These are phyloP conservation scores for Chlorospingus flavigularis DNA, from an alignment of 2,797 vertebrate species.

Conservation along the genomic window DNA sequence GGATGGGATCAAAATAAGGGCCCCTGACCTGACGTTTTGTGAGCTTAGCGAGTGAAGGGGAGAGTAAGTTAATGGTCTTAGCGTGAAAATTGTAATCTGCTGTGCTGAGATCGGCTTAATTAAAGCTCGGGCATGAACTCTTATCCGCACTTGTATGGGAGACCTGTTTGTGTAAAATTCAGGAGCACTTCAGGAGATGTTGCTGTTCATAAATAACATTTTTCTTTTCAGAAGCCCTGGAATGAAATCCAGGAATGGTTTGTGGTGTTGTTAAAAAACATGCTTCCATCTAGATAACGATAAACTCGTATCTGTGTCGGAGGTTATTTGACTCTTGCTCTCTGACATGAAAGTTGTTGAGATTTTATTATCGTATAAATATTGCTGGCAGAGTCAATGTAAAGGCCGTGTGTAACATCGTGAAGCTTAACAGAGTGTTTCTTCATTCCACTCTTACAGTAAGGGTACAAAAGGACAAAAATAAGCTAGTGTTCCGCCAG, in stretches of 20 bases:
- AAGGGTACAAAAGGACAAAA: neutral
- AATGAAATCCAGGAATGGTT: neutral
- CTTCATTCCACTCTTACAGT: neutral
- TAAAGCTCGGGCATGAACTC: neutral
- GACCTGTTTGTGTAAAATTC: neutral
- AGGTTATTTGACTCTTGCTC: neutral
- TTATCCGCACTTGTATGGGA: fast-evolving
- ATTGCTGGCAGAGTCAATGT: neutral
- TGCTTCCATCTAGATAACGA: neutral
- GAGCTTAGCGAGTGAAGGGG: neutral
- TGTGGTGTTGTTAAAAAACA: neutral
- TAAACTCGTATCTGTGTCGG: fast-evolving
- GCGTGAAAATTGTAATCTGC: neutral
- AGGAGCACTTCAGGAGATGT: fast-evolving
- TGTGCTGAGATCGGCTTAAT: fast-evolving
- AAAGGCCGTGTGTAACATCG: fast-evolving
- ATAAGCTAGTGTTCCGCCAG: neutral
- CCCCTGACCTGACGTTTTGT: neutral
- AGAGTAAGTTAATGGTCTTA: neutral
- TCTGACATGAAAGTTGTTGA: neutral
- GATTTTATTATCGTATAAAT: neutral
- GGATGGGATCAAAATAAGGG: neutral
- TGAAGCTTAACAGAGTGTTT: neutral
- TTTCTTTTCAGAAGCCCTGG: neutral
- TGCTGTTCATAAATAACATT: neutral